Evolutionary conservation across 92 coral and sea anemone species (phyloP).

Genomic region (Metridium senile): DNA sequence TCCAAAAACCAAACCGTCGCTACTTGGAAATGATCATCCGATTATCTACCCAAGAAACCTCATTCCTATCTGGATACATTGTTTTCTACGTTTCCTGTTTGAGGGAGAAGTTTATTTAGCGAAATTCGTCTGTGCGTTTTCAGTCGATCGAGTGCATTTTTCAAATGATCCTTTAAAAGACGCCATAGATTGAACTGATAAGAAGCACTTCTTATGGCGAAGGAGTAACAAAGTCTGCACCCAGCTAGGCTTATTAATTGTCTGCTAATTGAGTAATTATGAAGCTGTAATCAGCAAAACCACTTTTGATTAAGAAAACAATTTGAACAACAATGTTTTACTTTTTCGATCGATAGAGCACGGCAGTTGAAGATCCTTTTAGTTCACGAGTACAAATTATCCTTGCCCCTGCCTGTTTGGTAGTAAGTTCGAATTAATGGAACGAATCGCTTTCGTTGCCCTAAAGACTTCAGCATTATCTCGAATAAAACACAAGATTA

Average conservation of each 20-base stretch:
- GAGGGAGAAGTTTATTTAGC: not conserved
- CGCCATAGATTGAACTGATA: constrained; percentile 5
- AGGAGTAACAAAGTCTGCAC: not conserved
- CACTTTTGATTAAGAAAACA: constrained; percentile 16
- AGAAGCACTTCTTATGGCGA: constrained; percentile 1
- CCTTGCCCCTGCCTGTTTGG: no score
- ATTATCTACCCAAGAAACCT: not conserved
- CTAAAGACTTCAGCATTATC: no score
- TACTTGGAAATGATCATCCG: constrained; percentile 2
- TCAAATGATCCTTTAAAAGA: not conserved
- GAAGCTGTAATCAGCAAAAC: constrained; percentile 9
- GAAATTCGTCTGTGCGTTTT: not conserved
- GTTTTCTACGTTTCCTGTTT: not conserved
- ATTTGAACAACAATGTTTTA: not conserved
- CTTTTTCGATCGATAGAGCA: not conserved
- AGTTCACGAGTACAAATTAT: no score
- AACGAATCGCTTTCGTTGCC: no score
- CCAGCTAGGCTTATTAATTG: constrained; percentile 25
- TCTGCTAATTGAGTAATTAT: constrained; percentile 28
- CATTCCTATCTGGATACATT: not conserved
- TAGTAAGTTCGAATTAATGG: no score
- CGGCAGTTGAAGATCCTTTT: not conserved
- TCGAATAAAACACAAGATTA: no score
- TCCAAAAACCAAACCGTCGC: not conserved
- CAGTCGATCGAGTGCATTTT: not conserved